Base-by-base conservation (phyloP, 2,888 invertebrate genomes). In the Oxytorus armatus region DNA sequence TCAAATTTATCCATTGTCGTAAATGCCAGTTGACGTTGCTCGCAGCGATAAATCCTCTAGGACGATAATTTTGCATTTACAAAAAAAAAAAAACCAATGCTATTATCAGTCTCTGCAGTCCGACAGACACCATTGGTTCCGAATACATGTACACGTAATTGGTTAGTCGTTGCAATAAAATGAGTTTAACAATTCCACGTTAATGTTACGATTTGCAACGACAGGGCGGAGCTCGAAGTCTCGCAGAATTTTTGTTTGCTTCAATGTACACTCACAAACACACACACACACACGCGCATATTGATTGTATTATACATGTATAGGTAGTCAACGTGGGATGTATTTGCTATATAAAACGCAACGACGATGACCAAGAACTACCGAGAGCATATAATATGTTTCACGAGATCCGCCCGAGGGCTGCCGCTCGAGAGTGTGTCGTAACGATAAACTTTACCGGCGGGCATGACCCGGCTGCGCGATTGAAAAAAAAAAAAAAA, bases 391-490 rank as follows among this genome's bases (percentile, higher is more conserved):
- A 77, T 81, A 81, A 81, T 74, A 74, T 69, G 68, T 80, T 69
- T 73, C 73, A 63, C 69, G 25, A 33, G 39, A n/a, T n/a, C n/a
- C n/a, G 81, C 81, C 81, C 21, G 73, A 74, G 81, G 81, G 81
- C 77, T 74, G 42, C 33, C 68, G 21, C 72, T 72, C 61, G 61
- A 73, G 66, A 21, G 70, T 81, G 70, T 81, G 53, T 74, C 77
- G 81, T 74, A 81, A 81, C 81, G 73, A 49, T 77, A 77, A 81
- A 81, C 81, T 77, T 81, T 59, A 81, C 81, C 81, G 81, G 77
- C 81, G 81, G 81, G 81, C 81, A 81, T 81, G 81, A 81, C 81
- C 81, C 77, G 81, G 51, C 77, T 77, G 63, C 29, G 61, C 77
- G 21, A 77, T 80, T 73, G 47, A 59, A 49, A 66, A 21, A n/a